phyloP scores from a whole-genome alignment of 2,888 invertebrate genomes.

The Lasioglossum leucozonium region DNA sequence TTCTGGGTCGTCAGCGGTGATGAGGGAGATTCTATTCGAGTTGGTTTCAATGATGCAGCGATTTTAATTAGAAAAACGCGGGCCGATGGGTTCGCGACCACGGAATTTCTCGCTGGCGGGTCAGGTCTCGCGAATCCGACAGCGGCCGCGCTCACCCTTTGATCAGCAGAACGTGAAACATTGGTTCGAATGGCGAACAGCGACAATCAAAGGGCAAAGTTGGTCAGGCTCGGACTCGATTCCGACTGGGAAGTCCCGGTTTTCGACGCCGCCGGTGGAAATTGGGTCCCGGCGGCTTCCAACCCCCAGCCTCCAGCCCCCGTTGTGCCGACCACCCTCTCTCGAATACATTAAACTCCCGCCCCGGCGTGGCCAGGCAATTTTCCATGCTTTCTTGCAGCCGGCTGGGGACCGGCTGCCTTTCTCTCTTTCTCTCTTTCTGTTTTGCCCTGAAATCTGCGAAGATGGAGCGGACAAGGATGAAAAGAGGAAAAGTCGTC shows the following conservation, averaged over 20 bases:
- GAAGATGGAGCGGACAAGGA: not conserved
- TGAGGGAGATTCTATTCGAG: not conserved
- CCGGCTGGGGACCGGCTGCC: slow-evolving; percentile 11
- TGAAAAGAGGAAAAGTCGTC: slow-evolving; percentile 7
- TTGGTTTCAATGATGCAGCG: not conserved
- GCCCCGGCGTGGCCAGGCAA: slow-evolving; percentile 12
- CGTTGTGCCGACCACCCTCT: not conserved
- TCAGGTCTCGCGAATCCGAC: not conserved
- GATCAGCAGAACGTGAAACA: slow-evolving; percentile 64
- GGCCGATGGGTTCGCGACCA: not conserved
- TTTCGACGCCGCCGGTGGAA: slow-evolving; percentile 20
- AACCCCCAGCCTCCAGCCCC: not conserved
- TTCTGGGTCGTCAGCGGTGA: not conserved
- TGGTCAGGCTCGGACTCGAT: slow-evolving; percentile 32
- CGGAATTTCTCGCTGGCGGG: not conserved
- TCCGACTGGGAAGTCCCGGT: slow-evolving; percentile 29
- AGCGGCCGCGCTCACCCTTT: slow-evolving; percentile 41
- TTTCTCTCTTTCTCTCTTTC: not conserved
- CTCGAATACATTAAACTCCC: slow-evolving; percentile 10
- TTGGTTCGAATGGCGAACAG: slow-evolving; percentile 49
- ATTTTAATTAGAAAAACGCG: not conserved
- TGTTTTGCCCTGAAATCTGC: slow-evolving; percentile 1
- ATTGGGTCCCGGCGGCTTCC: slow-evolving; percentile 17
- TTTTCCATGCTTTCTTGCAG: slow-evolving; percentile 15
- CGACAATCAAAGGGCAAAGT: slow-evolving; percentile 60